A percentile compares a stretch with the other conserved stretches of the same genome.
phyloP scores from a whole-genome alignment of 2,888 invertebrate species.

The Lapara coniferarum region DNA sequence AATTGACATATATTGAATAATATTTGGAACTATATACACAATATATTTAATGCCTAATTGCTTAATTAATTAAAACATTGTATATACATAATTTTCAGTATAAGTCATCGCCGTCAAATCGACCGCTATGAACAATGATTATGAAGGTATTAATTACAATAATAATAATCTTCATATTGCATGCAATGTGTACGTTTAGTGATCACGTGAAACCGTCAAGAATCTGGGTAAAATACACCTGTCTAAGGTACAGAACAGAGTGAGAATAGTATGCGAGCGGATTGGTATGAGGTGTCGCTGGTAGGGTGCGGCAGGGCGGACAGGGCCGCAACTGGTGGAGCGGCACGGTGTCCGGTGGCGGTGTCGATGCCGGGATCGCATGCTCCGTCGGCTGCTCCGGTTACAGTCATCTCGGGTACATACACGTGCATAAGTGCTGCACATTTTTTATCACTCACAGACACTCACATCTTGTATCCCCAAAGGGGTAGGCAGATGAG shows the following conservation, averaged over 20 bases:
- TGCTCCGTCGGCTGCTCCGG: conserved; percentile 46
- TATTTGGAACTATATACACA: too few species aligned
- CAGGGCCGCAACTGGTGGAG: conserved; percentile 43
- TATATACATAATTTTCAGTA: too few species aligned
- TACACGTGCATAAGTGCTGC: background rate
- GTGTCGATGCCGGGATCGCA: conserved; percentile 50
- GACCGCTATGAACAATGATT: too few species aligned
- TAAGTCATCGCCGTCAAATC: too few species aligned
- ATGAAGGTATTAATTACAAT: too few species aligned
- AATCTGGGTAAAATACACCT: background rate
- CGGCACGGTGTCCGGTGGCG: conserved; percentile 54
- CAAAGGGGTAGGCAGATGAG: too few species aligned
- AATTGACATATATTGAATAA: too few species aligned
- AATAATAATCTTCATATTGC: background rate
- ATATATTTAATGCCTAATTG: too few species aligned
- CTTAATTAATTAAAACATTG: too few species aligned
- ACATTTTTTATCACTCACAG: background rate
- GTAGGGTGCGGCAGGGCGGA: conserved; percentile 33
- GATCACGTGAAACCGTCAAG: background rate
- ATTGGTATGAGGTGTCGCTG: conserved; percentile 8
- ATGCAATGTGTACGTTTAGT: background rate
- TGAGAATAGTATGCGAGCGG: background rate
- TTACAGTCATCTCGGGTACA: conserved; percentile 33
- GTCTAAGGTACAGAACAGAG: background rate
- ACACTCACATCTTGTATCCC: too few species aligned